Percentiles rank a stretch among this genome's conserved stretches.
Evolutionary conservation across 2,113 vertebrate genomes (phyloP).

Genomic region (Acanthisitta chloris): DNA sequence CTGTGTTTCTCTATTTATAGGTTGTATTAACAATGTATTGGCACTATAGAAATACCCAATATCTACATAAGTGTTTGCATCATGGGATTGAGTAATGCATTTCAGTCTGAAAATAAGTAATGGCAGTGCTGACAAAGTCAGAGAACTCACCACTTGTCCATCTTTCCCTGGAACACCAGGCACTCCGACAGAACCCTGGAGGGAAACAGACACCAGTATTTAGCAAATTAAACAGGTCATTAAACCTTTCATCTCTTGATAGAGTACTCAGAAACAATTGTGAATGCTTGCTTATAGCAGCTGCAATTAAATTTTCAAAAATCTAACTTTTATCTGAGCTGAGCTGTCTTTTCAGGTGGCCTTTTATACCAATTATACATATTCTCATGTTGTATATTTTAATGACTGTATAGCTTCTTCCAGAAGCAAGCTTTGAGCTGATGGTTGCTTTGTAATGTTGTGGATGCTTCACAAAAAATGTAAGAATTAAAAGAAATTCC

Average conservation of each 20-base stretch:
- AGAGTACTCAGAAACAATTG: not conserved
- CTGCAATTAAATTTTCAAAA: not conserved
- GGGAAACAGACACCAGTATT: not conserved
- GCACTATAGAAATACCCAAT: not conserved
- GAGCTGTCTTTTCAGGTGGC: not conserved
- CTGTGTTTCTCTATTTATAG: not conserved
- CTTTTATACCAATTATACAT: not conserved
- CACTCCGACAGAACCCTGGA: slow-evolving; percentile 85
- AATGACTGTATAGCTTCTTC: not conserved
- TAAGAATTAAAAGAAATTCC: not conserved
- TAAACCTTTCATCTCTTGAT: slow-evolving; percentile 32
- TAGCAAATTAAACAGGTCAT: slow-evolving; percentile 32
- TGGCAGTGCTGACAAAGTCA: not conserved
- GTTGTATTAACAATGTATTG: not conserved
- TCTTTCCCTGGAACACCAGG: slow-evolving; percentile 86
- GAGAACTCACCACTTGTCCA: slow-evolving; percentile 87
- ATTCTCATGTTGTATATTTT: not conserved
- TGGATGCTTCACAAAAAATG: not conserved
- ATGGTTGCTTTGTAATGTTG: not conserved
- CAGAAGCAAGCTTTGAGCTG: not conserved
- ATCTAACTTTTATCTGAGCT: not conserved
- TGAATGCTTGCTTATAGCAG: not conserved
- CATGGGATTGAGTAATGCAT: accelerated
- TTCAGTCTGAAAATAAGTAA: not conserved
- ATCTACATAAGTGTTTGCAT: not conserved